Evolutionary conservation across 1,140 invertebrate species (phyloP).

Genomic region (Patella vulgata): DNA sequence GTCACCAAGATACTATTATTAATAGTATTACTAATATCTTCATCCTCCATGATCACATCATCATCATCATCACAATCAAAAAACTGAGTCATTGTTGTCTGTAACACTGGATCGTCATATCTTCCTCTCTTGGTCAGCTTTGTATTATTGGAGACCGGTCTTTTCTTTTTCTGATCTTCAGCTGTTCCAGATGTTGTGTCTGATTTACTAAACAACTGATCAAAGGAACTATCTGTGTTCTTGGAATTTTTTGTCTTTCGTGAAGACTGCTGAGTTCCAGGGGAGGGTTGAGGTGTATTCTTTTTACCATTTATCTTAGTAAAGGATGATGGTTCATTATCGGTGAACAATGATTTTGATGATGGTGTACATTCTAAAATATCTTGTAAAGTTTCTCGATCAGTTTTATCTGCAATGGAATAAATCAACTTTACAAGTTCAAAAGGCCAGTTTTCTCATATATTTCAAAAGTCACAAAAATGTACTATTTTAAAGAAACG

Average conservation of each 20-base stretch:
- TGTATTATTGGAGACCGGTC: not conserved
- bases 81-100: conserved; percentile 42
- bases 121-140: not conserved
- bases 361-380: too few species aligned
- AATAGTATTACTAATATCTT: not conserved
- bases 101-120: conserved; percentile 18
- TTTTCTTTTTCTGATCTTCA: not conserved
- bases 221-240: not conserved
- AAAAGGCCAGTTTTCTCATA: too few species aligned
- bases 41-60: not conserved
- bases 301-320: conserved; percentile 1
- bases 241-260: not conserved
- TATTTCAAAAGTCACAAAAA: too few species aligned
- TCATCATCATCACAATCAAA: conserved; percentile 30
- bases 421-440: too few species aligned
- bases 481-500: too few species aligned
- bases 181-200: too few species aligned
- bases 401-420: too few species aligned
- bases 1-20: not conserved
- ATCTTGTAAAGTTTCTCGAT: too few species aligned
- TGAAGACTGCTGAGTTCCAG: not conserved
- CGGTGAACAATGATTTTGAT: too few species aligned
- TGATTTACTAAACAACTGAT: not conserved
- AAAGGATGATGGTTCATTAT: too few species aligned
- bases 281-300: conserved; percentile 11